These are phyloP conservation scores for Himalopsyche anomala DNA, from an alignment of 2,888 invertebrate species.

Conservation along the genomic window DNA sequence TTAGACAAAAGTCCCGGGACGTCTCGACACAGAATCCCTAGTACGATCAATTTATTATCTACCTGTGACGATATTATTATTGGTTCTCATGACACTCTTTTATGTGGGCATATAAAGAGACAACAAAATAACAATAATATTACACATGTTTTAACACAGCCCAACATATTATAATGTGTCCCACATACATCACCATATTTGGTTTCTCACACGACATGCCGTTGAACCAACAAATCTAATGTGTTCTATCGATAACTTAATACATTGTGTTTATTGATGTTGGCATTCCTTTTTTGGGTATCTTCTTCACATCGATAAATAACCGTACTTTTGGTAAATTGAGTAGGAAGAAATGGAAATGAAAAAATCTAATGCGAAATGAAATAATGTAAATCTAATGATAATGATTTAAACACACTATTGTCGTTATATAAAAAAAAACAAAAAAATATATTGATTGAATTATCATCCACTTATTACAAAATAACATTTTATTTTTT, in stretches of 20 bases:
- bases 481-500: too few relatives aligned
- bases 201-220: background rate
- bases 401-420: too few relatives aligned
- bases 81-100: background rate
- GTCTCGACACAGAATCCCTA: too few relatives aligned
- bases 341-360: background rate
- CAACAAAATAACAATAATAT: conserved; percentile 12
- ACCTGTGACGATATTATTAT: background rate
- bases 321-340: background rate
- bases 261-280: background rate
- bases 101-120: background rate
- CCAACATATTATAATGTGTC: background rate
- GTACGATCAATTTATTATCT: too few relatives aligned
- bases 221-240: background rate
- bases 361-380: background rate
- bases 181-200: conserved; percentile 25
- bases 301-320: background rate
- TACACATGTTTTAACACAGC: background rate
- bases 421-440: too few relatives aligned
- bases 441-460: too few relatives aligned
- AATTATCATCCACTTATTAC: too few relatives aligned
- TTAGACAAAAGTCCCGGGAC: too few relatives aligned
- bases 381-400: too few relatives aligned
- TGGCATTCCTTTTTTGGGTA: background rate
- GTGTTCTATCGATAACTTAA: conserved; percentile 22